Conservation (phyloP, 2,888 invertebrate species). For the Priocnemis perturbator region DNA sequence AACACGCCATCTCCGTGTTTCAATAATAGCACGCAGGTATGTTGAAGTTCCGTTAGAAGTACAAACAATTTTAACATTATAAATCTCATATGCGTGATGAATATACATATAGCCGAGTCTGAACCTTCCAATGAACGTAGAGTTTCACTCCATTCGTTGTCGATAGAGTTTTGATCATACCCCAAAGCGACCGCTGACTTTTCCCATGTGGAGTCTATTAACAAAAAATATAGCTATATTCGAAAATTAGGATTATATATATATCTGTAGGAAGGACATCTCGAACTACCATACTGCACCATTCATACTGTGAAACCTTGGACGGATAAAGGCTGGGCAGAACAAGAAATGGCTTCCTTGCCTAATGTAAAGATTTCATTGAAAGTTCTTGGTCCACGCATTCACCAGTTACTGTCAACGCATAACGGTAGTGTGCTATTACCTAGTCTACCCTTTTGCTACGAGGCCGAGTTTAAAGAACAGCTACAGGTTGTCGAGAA, state of each 20-base stretch:
- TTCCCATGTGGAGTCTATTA: background rate
- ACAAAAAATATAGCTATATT: constrained; percentile 1
- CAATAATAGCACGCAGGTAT: constrained; percentile 65
- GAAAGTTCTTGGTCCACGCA: constrained; percentile 80
- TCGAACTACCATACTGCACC: constrained; percentile 81
- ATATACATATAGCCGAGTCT: constrained; percentile 68
- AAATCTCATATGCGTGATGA: constrained; percentile 54
- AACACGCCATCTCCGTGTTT: constrained; percentile 78
- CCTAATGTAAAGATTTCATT: constrained; percentile 80
- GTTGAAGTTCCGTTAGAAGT: constrained; percentile 14
- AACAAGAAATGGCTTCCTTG: constrained; percentile 81
- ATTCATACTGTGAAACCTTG: constrained; percentile 80
- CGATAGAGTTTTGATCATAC: constrained; percentile 62
- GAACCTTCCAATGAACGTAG: constrained; percentile 62
- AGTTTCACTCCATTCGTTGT: constrained; percentile 63
- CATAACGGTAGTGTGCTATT: constrained; percentile 88
- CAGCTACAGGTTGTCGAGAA: constrained; percentile 79
- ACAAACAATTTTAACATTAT: constrained; percentile 3
- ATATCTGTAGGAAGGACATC: constrained; percentile 72
- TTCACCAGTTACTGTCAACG: constrained; percentile 82
- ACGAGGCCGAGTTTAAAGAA: constrained; percentile 83
- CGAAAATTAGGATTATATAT: background rate
- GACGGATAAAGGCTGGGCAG: constrained; percentile 83
- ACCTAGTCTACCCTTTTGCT: constrained; percentile 88
- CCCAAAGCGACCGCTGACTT: constrained; percentile 49